Conservation (phyloP, 2,888 invertebrate species). For the Pseudoips prasinana region DNA sequence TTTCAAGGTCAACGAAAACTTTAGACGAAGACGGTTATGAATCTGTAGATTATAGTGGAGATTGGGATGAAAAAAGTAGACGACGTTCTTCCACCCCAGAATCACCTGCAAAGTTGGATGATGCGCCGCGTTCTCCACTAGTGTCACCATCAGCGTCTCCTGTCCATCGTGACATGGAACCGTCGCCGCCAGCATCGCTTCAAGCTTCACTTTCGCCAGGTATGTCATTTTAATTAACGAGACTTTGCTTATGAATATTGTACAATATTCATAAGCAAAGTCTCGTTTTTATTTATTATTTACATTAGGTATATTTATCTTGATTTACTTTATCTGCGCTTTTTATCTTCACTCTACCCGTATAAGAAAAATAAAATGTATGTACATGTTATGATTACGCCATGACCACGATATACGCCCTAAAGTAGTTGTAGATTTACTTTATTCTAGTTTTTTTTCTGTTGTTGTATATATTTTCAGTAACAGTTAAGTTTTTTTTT, state of each 20-base stretch:
- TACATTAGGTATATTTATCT: slow-evolving; percentile 44
- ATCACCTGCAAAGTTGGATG: slow-evolving; percentile 52
- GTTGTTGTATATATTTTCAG: too few relatives aligned
- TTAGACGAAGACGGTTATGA: slow-evolving; percentile 59
- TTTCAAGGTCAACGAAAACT: slow-evolving; percentile 45
- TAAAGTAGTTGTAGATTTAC: too few relatives aligned
- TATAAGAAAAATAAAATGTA: too few relatives aligned
- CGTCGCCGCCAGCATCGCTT: slow-evolving; percentile 52
- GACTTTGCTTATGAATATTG: slow-evolving; percentile 7
- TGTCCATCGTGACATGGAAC: slow-evolving; percentile 51
- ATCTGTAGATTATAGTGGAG: slow-evolving; percentile 55
- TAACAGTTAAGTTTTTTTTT: too few relatives aligned
- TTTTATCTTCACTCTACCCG: slow-evolving; percentile 44
- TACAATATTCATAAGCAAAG: slow-evolving; percentile 10
- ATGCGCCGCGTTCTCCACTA: slow-evolving; percentile 53
- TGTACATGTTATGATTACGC: too few relatives aligned
- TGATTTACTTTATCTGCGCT: slow-evolving; percentile 45
- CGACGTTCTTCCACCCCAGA: slow-evolving; percentile 71
- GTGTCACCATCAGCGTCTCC: slow-evolving; percentile 66
- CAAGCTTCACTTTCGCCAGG: slow-evolving; percentile 63
- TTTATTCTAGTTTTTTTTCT: too few relatives aligned
- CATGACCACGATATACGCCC: too few relatives aligned
- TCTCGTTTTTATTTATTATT: slow-evolving; percentile 8
- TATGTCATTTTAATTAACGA: slow-evolving; percentile 48
- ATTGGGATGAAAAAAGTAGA: slow-evolving; percentile 64